These are phyloP conservation scores for Galeopterus variegatus DNA, from an alignment of 2,113 vertebrate genomes.

Conservation along the genomic window DNA sequence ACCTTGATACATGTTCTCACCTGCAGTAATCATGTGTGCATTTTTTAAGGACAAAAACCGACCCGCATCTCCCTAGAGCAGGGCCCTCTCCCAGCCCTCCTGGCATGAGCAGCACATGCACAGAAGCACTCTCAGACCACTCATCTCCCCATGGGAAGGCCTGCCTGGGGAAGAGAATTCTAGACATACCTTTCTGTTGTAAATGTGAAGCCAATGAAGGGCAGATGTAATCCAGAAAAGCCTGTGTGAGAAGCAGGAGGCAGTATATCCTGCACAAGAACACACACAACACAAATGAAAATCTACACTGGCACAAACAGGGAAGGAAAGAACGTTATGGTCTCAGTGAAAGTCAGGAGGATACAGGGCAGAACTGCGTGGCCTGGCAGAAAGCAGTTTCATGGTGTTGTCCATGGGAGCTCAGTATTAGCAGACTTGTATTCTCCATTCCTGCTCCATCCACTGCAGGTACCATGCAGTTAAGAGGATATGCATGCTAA, in stretches of 20 bases:
- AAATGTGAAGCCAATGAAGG: slow-evolving; percentile 98
- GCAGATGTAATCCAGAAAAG: slow-evolving; percentile 97
- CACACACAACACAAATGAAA: neutral
- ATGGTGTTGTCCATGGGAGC: accelerated
- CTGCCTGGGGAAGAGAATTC: accelerated
- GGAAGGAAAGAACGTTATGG: accelerated
- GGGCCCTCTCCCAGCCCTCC: accelerated
- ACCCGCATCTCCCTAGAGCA: accelerated
- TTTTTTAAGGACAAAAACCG: neutral
- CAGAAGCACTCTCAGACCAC: neutral
- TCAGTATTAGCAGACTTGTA: accelerated
- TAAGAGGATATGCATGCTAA: neutral
- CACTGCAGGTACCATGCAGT: accelerated
- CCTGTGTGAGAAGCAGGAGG: slow-evolving; percentile 95
- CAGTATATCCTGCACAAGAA: slow-evolving; percentile 92
- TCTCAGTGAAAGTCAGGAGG: accelerated
- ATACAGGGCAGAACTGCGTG: accelerated
- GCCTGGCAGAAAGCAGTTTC: accelerated
- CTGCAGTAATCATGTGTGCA: accelerated
- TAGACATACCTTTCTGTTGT: slow-evolving; percentile 92
- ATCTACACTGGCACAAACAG: accelerated
- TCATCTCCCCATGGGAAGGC: accelerated
- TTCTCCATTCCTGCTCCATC: accelerated
- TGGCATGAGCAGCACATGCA: accelerated
- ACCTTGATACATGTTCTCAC: accelerated